Base-by-base conservation (phyloP, 1,140 invertebrate genomes). In the Bombus confusus region DNA sequence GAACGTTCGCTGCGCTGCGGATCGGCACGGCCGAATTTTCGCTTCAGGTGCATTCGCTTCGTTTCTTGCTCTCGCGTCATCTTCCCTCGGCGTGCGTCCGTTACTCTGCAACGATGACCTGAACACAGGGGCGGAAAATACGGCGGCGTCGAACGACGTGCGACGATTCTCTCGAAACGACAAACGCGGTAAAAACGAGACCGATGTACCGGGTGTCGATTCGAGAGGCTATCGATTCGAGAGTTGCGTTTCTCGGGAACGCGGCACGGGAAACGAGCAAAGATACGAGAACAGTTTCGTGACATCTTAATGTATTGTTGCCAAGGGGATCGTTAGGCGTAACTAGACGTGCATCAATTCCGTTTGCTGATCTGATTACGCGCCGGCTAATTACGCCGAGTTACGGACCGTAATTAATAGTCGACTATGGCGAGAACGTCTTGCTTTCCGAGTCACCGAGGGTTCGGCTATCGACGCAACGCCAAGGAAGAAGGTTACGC, bases 221-320 rank as follows among this genome's bases (percentile, higher is more conserved):
- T 13, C 64, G 13, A 25, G 4, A 1, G 28, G 15, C 37, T 72
- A 66, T 64, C 59, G 39, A 78, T 64, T 79, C 39, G 34, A 25
- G 22, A 8, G 66, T 37, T 12, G 22, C 34, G 34, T 37, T 34
- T 22, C 69, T 8, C n/a, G 64, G 15, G 64, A 64, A 64, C 15
- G n/a, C 28, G 39, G 31, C 18, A 10, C 18, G 1, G 66, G 37
- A 59, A 39, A 37, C 74, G 37, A n/a, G 66, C 22, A 37, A 79
- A 78, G 75, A 79, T 84, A 71, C 37, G 5, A 25, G 71, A 59
- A 57, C 71, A 43, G 76, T 34, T 37, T 47, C 68, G 80, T 89
- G 90, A 89, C 74, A 79, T 83, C 89, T 92, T 94, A 94, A 95
- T 93, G 93, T 93, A 95, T 95, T 92, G 92, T 93, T 92, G 92